Evolutionary conservation across 2,113 vertebrate genomes (phyloP).

Genomic region (Phyllostomus hastatus): DNA sequence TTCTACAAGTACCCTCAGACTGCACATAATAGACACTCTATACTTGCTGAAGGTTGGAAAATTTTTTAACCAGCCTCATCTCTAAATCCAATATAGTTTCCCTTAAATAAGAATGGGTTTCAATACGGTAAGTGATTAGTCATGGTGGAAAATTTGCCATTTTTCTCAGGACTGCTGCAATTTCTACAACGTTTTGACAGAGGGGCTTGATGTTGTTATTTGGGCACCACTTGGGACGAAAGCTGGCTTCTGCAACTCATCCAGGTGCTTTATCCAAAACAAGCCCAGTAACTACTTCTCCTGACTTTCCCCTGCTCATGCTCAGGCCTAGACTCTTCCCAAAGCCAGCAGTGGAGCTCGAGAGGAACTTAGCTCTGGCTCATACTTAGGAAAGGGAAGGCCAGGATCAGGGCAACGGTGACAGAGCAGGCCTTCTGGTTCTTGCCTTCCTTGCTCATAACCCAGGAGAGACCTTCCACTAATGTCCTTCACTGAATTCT

Average conservation of each 20-base stretch:
- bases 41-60: neutral
- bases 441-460: neutral
- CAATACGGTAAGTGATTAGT: neutral
- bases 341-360: neutral
- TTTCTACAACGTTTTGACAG: constrained; percentile 10
- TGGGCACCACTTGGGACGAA: neutral
- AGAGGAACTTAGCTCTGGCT: neutral
- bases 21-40: neutral
- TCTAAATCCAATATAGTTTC: neutral
- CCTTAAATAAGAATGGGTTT: neutral
- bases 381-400: neutral
- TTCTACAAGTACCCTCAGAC: neutral
- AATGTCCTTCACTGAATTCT: neutral
- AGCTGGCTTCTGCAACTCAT: neutral
- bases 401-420: neutral
- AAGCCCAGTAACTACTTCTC: neutral
- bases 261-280: neutral
- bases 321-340: neutral
- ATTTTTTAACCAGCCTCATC: neutral
- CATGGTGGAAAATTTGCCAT: no score
- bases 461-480: neutral
- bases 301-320: neutral
- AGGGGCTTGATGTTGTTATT: neutral
- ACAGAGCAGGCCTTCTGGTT: neutral
- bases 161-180: neutral